Percentiles rank a stretch among this genome's conserved stretches.
Evolutionary conservation across 2,113 vertebrate genomes (phyloP).

Genomic region (Peromyscus californicus): DNA sequence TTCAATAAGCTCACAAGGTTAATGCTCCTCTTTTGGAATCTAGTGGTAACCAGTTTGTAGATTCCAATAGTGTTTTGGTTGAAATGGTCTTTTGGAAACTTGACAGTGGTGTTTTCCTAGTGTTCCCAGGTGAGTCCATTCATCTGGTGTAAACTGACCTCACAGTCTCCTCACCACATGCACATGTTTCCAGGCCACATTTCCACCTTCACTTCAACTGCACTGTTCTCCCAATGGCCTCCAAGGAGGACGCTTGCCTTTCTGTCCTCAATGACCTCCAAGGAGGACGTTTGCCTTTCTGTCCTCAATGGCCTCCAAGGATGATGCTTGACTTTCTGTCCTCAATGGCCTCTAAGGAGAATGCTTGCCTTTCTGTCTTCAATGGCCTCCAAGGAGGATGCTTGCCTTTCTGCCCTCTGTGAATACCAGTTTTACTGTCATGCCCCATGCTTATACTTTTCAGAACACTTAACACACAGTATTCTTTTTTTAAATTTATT

Average conservation of each 20-base stretch:
- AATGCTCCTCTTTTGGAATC: background rate
- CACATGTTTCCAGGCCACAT: fast-evolving
- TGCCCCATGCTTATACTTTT: background rate
- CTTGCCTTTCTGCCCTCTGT: background rate
- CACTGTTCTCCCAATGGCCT: background rate
- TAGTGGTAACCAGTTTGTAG: background rate
- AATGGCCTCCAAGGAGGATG: background rate
- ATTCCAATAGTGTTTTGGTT: background rate
- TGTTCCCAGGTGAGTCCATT: background rate
- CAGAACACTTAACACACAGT: too few relatives aligned
- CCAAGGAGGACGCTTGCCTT: background rate
- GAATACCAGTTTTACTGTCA: background rate
- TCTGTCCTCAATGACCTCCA: background rate
- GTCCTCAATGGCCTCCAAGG: background rate
- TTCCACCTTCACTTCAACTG: background rate
- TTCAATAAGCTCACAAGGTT: background rate
- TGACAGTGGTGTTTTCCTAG: background rate
- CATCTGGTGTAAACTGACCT: background rate
- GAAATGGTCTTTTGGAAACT: background rate
- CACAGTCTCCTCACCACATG: background rate
- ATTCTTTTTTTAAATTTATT: background rate
- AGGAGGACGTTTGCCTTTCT: background rate
- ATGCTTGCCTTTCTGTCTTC: background rate
- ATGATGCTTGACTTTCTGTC: background rate
- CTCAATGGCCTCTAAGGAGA: background rate